Evolutionary conservation across 2,797 vertebrate species (phyloP).

Genomic region (Lacerta agilis): DNA sequence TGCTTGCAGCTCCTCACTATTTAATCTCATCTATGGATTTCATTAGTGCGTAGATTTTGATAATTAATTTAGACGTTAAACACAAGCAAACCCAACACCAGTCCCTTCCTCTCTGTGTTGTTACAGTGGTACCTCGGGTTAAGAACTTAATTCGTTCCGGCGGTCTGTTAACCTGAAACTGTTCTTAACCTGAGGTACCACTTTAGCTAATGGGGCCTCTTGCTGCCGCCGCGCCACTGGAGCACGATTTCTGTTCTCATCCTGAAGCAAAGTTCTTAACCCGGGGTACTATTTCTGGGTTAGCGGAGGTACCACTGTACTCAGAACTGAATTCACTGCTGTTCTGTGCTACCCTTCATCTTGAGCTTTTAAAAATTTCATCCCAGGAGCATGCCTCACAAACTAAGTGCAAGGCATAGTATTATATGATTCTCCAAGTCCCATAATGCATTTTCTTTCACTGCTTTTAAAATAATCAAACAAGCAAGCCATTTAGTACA

Average conservation of each 20-base stretch:
- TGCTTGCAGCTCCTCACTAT: conserved; percentile 32
- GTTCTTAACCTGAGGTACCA: no score
- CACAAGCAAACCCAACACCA: conserved; percentile 62
- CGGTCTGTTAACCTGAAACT: no score
- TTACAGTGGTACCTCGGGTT: not conserved
- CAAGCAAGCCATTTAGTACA: conserved; percentile 1
- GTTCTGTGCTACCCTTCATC: conserved; percentile 54
- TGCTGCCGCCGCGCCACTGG: no score
- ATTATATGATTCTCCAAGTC: conserved; percentile 59
- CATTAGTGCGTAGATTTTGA: conserved; percentile 57
- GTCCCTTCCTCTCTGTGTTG: conserved; percentile 63
- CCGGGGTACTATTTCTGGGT: no score
- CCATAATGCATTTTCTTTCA: conserved; percentile 43
- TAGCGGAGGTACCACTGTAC: not conserved
- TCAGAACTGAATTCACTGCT: conserved; percentile 46
- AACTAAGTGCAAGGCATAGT: conserved; percentile 50
- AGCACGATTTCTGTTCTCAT: no score
- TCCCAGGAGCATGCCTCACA: conserved; percentile 43
- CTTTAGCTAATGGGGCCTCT: no score
- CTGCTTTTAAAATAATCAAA: conserved; percentile 46
- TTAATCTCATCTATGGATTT: conserved; percentile 53
- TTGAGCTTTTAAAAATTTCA: conserved; percentile 63
- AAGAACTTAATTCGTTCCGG: no score
- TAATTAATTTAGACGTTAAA: conserved; percentile 70
- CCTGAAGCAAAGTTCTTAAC: no score